Percentiles rank a stretch among this genome's conserved stretches.
Conservation (phyloP, 2,113 vertebrate genomes). For the Anoplopoma fimbria region DNA sequence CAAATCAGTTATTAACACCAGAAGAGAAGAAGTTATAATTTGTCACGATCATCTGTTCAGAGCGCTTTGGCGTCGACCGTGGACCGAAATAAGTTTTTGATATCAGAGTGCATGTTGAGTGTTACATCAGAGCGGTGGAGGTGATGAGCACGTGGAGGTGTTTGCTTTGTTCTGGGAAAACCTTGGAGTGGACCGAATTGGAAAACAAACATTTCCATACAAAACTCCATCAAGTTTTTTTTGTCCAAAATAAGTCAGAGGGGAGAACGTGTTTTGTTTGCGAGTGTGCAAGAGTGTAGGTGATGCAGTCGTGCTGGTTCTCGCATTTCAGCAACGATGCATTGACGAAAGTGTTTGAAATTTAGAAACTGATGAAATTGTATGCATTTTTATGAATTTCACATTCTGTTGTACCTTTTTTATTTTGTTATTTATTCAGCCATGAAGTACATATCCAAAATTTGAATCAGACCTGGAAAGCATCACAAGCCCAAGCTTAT, state of each 20-base stretch:
- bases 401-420: conserved; percentile 27
- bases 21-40: not conserved
- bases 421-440: conserved; percentile 11
- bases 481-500: conserved; percentile 4
- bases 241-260: conserved; percentile 3
- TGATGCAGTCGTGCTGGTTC: conserved; percentile 6
- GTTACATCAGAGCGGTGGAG: not conserved
- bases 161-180: not conserved
- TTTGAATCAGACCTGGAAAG: conserved; percentile 20
- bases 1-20: not conserved
- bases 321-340: not conserved
- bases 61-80: not conserved
- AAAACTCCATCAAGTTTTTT: conserved; percentile 14
- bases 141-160: not conserved
- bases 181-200: not conserved
- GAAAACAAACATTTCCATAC: conserved; percentile 13
- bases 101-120: not conserved
- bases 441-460: conserved; percentile 26
- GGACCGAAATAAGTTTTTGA: conserved; percentile 2
- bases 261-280: conserved; percentile 14
- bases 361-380: conserved; percentile 5
- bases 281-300: not conserved
- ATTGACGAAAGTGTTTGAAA: conserved; percentile 28
- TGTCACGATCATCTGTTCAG: not conserved
- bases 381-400: conserved; percentile 51